phyloP scores from a whole-genome alignment of 2,888 invertebrate species.

The Phaonia tiefii region DNA sequence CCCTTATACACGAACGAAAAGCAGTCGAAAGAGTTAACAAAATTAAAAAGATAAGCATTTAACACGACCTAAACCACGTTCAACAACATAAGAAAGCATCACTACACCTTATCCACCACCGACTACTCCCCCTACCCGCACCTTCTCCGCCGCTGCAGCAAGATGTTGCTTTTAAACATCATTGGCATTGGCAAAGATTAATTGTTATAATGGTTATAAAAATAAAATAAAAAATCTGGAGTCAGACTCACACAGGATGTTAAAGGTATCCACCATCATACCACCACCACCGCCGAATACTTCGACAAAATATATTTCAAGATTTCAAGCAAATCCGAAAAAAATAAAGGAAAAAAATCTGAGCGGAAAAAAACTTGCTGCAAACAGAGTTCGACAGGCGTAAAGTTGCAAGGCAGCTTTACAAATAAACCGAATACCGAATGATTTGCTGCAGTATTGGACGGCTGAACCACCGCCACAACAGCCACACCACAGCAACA shows the following conservation, averaged over 20 bases:
- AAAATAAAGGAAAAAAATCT: slow-evolving; percentile 65
- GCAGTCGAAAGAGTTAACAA: slow-evolving; percentile 30
- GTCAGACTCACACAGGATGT: slow-evolving; percentile 58
- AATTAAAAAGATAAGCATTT: slow-evolving; percentile 76
- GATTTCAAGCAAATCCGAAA: slow-evolving; percentile 59
- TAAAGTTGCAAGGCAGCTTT: slow-evolving; percentile 72
- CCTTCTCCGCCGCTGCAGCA: background rate
- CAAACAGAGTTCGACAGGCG: slow-evolving; percentile 71
- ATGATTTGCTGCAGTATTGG: slow-evolving; percentile 24
- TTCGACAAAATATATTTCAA: slow-evolving; percentile 50
- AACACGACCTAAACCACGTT: slow-evolving; percentile 74
- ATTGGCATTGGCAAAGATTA: slow-evolving; percentile 80
- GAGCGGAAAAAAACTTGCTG: slow-evolving; percentile 72
- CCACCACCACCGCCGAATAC: background rate
- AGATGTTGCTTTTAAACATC: slow-evolving; percentile 71
- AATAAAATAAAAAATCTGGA: slow-evolving; percentile 30
- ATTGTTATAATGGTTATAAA: slow-evolving; percentile 73
- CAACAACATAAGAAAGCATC: slow-evolving; percentile 36
- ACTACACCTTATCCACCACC: background rate
- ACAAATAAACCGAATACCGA: slow-evolving; percentile 60
- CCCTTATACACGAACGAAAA: slow-evolving; percentile 70
- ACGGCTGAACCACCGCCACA: slow-evolving; percentile 53
- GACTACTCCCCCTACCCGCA: background rate
- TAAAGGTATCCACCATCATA: slow-evolving; percentile 24
- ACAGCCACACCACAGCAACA: slow-evolving; percentile 39